Base-by-base conservation (phyloP, 2,797 vertebrate species). In the Pelodytes ibericus region DNA sequence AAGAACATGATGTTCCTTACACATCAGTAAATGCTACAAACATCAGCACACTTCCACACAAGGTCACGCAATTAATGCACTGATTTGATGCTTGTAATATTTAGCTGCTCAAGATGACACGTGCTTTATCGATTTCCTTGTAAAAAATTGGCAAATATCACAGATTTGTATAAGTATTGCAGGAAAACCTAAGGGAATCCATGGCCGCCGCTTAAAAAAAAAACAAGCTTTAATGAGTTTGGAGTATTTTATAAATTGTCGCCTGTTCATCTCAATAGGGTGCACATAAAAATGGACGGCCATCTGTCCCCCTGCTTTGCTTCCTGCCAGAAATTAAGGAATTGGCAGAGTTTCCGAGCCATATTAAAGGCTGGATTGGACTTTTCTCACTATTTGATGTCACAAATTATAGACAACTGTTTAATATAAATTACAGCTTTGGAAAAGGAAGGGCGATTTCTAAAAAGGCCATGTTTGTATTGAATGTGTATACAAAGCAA, bases 231-330 rank as follows among this genome's bases (percentile, higher is more conserved):
- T 84, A 88, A 82, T 88, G 83, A 86, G 64, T 75, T 86, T 77
- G 83, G 76, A 84, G 81, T 76, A 79, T 84, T 83, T 82, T 86
- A 73, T 73, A 88, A 83, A 86, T 86, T 86, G 77, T 90, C 82
- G 80, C 82, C 88, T 86, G 80, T 86, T 86, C 72, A 41, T 86
- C 83, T 70, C 83, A 64, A 77, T 81, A 79, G 84, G 84, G 72
- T 82, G 73, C 69, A 81, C 79, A 72, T 76, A 80, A 83, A 84
- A 63, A 68, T 86, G 64, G 78, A 76, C 81, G 66, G 59, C 86
- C 88, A 90, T 89, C 86, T 90, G 85, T 80, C 82, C 80, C 71
- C n/a, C 66, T 39, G 66, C 82, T 85, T 69, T 64, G 63, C 47
- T 86, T 81, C 79, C 87, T 87, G 82, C 81, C 88, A 89, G 81